Conservation (phyloP, 2,797 vertebrate species). For the Percopsis omiscomaycus region DNA sequence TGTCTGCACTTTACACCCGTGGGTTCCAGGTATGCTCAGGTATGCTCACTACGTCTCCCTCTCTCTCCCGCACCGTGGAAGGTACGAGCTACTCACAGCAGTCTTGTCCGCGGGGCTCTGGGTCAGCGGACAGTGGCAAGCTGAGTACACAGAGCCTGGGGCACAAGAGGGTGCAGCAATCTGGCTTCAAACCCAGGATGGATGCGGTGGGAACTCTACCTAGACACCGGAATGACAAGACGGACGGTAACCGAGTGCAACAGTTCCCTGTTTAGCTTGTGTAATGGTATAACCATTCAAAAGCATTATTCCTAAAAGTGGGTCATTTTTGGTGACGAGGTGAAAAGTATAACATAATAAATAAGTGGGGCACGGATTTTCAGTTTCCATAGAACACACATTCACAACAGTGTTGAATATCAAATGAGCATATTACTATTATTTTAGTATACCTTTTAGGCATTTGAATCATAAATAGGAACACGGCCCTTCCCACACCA, state of each 20-base stretch:
- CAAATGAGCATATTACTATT: no score
- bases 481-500: no score
- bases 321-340: no score
- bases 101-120: constrained; percentile 45
- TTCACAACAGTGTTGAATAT: no score
- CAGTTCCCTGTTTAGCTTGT: neutral
- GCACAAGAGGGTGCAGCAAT: constrained; percentile 79
- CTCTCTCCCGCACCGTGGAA: constrained; percentile 20
- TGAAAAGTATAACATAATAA: no score
- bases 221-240: constrained; percentile 83
- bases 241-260: constrained; percentile 79
- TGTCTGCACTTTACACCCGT: no score
- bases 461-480: no score
- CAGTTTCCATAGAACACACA: no score
- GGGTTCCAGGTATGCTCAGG: neutral
- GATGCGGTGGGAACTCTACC: constrained; percentile 83
- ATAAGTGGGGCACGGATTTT: no score
- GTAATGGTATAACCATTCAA: no score
- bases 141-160: constrained; percentile 84
- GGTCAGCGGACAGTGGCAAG: constrained; percentile 79
- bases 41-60: neutral
- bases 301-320: no score
- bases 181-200: constrained; percentile 82
- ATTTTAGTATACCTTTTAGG: no score
- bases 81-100: constrained; percentile 53